Evolutionary conservation across 1,140 invertebrate genomes (phyloP), one percentile per base, ranked within the genome.

Genomic region (Apocrypta bakeri): DNA sequence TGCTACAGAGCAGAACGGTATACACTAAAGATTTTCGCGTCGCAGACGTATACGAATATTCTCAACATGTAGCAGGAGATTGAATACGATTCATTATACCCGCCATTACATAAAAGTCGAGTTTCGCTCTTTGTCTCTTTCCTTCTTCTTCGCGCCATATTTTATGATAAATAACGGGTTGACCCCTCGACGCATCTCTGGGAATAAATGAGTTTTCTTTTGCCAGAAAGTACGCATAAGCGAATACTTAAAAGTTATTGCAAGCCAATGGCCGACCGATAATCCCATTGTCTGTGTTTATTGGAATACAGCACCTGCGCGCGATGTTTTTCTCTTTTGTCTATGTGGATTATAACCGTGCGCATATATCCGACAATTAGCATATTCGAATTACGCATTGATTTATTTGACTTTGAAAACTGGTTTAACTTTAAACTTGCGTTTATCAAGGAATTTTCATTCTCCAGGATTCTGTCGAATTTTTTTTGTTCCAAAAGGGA

Each of bases 131-230:
- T 66, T 66, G 24, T 66, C 21, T 25, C 21, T 66, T 11, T 79
- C 85, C 83, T 82, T 82, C 84, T 82, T 69, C 84, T 84, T 11
- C 61, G 31, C 33, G 75, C 86, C 87, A 87, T 88, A 88, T 88
- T 87, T 88, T 88, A 88, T 86, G 85, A 88, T 88, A 88, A 88
- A 88, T 88, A 88, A 88, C 86, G 86, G 87, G 86, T 85, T 87
- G 87, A 88, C 86, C 87, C 85, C 87, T 88, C 87, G 85, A 86
- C 85, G 86, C 85, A 68, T 77, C 84, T 56, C 48, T n/a, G 77
- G 85, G 68, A 87, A 88, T 87, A 87, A 87, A 88, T 88, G 87
- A 82, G 85, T 75, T 78, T 81, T 84, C n/a, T 83, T 84, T 87
- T 85, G 63, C 83, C 82, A 81, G 84, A 87, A 87, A 86, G 83